Evolutionary conservation across 2,888 invertebrate species (phyloP).

Genomic region (Limulus polyphemus): DNA sequence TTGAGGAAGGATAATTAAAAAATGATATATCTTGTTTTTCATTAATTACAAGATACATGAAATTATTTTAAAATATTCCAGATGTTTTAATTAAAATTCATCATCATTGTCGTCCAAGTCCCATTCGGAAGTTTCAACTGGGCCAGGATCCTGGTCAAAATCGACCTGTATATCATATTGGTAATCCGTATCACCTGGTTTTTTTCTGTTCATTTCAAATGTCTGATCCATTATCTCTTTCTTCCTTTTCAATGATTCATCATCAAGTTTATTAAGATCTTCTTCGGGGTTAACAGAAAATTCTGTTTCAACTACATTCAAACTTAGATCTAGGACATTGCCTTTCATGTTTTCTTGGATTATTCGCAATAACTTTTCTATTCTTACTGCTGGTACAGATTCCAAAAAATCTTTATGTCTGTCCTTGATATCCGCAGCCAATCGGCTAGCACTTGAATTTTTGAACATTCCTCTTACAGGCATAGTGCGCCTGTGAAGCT

Average conservation of each 20-base stretch:
- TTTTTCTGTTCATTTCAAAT: constrained; percentile 38
- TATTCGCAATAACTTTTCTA: constrained; percentile 40
- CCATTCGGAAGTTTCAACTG: constrained; percentile 20
- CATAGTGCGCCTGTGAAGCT: constrained; percentile 38
- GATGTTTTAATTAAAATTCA: background rate
- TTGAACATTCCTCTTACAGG: constrained; percentile 39
- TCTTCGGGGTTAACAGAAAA: constrained; percentile 40
- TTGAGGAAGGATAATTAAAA: too few species aligned
- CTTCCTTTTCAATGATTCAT: constrained; percentile 33
- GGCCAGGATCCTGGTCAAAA: constrained; percentile 27
- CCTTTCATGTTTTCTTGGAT: constrained; percentile 40
- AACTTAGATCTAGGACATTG: constrained; percentile 35
- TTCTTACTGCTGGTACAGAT: constrained; percentile 35
- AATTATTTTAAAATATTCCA: background rate
- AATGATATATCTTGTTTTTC: too few species aligned
- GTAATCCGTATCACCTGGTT: constrained; percentile 39
- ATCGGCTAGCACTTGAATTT: constrained; percentile 33
- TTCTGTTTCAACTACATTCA: constrained; percentile 32
- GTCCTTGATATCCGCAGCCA: constrained; percentile 35
- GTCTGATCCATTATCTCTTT: constrained; percentile 42
- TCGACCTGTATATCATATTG: constrained; percentile 41
- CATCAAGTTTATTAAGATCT: constrained; percentile 40
- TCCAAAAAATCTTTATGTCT: constrained; percentile 37
- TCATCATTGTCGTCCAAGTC: constrained; percentile 18
- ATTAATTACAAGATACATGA: constrained; percentile 20